Conservation (phyloP, 2,797 vertebrate genomes). For the Cynopterus sphinx region DNA sequence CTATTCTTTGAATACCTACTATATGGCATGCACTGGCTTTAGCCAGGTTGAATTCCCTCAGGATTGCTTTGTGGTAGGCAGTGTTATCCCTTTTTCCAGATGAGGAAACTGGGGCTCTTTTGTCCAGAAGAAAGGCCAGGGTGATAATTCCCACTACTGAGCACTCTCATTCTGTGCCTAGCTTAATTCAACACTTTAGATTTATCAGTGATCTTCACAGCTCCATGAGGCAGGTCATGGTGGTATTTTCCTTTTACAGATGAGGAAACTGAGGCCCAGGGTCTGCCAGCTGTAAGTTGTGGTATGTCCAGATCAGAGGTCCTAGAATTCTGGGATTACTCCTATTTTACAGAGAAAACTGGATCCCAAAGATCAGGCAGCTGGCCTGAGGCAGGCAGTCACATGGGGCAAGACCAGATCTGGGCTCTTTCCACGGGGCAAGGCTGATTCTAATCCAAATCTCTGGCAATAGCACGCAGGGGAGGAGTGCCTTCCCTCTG, state of each 20-base stretch:
- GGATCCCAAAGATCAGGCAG: background rate
- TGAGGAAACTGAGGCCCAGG: background rate
- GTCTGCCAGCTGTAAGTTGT: background rate
- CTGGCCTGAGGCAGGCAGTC: background rate
- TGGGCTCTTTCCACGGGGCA: background rate
- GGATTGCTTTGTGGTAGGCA: background rate
- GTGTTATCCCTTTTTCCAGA: background rate
- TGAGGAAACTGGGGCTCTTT: constrained; percentile 11
- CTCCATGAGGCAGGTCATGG: background rate
- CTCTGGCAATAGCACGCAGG: background rate
- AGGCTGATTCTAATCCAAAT: background rate
- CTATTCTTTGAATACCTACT: background rate
- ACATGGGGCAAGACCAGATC: background rate
- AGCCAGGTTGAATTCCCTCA: background rate
- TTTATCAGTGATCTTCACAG: background rate
- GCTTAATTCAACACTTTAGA: background rate
- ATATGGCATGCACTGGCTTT: background rate
- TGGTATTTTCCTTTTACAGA: background rate
- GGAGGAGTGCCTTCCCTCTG: background rate
- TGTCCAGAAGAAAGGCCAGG: background rate
- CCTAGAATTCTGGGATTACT: background rate
- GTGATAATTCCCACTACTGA: background rate
- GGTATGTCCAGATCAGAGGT: background rate
- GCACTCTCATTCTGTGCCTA: background rate
- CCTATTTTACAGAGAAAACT: background rate